Conservation (phyloP, 35 echinoderm and acorn worm species). For the Eucidaris tribuloides region DNA sequence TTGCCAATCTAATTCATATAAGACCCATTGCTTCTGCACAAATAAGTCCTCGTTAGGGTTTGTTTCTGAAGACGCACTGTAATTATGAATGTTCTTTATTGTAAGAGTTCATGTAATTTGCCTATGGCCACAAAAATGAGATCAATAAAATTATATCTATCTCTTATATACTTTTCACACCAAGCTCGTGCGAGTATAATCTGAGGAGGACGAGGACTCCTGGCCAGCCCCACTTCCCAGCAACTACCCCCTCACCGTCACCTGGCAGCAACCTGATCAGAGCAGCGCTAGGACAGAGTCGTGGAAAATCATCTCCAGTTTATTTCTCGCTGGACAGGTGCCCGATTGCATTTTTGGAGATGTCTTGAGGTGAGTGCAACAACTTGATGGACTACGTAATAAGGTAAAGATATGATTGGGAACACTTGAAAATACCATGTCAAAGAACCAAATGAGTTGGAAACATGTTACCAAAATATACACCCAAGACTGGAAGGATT, state of each 20-base stretch:
- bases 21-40: no score
- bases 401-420: no score
- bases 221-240: constrained; percentile 31
- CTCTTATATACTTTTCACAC: constrained; percentile 8
- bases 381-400: background rate
- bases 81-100: background rate
- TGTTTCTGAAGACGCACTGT: no score
- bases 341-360: constrained; percentile 47
- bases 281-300: constrained; percentile 53
- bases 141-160: background rate
- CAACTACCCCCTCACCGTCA: constrained; percentile 40
- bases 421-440: no score
- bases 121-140: no score
- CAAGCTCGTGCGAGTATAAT: constrained; percentile 43
- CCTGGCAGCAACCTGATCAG: constrained; percentile 56
- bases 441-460: no score
- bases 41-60: no score
- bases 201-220: constrained; percentile 13
- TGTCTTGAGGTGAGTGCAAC: constrained; percentile 30
- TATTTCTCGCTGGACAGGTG: no score
- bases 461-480: no score
- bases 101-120: background rate
- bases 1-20: no score
- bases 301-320: background rate
- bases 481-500: no score